Conservation (phyloP, 2,888 invertebrate genomes). For the Deilephila porcellus region DNA sequence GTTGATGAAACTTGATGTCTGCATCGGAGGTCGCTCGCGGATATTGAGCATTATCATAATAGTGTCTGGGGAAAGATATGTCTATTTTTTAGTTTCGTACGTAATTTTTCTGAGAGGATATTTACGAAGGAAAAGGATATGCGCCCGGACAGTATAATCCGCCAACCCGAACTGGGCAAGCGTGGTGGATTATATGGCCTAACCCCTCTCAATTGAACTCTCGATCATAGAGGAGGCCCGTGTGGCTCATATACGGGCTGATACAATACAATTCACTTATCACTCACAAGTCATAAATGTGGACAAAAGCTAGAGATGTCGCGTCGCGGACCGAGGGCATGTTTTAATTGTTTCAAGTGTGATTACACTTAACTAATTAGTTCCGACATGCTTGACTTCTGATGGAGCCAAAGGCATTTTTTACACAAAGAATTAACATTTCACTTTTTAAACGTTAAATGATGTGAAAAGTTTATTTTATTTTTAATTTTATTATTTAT, state of each 20-base stretch:
- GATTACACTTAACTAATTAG: slow-evolving; percentile 1
- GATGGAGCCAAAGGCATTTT: neutral
- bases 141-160: too few relatives aligned
- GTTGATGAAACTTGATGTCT: slow-evolving; percentile 5
- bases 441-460: neutral
- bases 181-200: too few relatives aligned
- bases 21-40: neutral
- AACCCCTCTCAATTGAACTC: too few relatives aligned
- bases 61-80: neutral
- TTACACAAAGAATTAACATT: neutral
- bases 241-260: too few relatives aligned
- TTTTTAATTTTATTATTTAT: too few relatives aligned
- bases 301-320: neutral
- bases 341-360: neutral
- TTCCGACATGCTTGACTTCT: neutral
- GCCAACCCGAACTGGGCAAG: too few relatives aligned
- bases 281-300: neutral
- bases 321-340: neutral
- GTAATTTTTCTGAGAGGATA: too few relatives aligned
- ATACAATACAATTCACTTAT: neutral
- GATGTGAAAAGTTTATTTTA: too few relatives aligned
- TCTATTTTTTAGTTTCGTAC: neutral
- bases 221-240: too few relatives aligned
- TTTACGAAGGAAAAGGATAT: too few relatives aligned
- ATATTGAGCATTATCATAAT: neutral